Evolutionary conservation across 1,140 invertebrate genomes (phyloP), one percentile per base, ranked within the genome.

Genomic region (Papilio xuthus): DNA sequence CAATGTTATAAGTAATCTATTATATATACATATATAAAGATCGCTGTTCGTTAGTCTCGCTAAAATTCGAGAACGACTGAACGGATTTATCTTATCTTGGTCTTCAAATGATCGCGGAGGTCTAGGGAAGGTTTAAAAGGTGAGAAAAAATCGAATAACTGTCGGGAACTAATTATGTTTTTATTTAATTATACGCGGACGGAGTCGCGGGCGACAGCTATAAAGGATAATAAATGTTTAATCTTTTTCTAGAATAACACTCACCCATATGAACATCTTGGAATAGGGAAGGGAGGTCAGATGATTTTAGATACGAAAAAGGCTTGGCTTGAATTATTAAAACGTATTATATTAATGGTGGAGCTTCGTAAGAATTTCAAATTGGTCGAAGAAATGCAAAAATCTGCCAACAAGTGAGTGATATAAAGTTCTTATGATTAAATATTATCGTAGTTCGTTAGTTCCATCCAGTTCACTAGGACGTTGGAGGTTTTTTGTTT

Each of bases 371-470:
- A 77, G 4, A 87, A 80, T 44, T 93, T 90, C 75, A 2, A 72
- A 1, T 67, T 82, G 26, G 77, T 91, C 9, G 88, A 92, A 7
- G 0, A 56, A 0, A 84, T 88, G 0, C 78, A 92, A 44, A 91
- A 86, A 32, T 78, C 79, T 2, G 90, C 90, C 20, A 92, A 84
- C 0, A 93, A 93, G 91, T 93, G 75, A 88, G 90, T 86, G 12
- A 69, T 26, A n/a, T 0, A 53, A 8, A 20, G 4, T 20, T n/a
- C 44, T 20, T 37, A 37, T 53, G n/a, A 53, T 0, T 4, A 47
- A 18, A 47, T 53, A 53, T 53, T 53, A 37, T 37, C 32, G 6
- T 20, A 53, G 50, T 53, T 53, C 18, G 15, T 50, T 37, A 37
- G 18, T n/a, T 53, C 1, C 18, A 20, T 53, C 18, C 18, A 20